Evolutionary conservation across 2,888 invertebrate species (phyloP), one percentile per base, ranked within the genome.

Genomic region (Amphiduros pacificus): DNA sequence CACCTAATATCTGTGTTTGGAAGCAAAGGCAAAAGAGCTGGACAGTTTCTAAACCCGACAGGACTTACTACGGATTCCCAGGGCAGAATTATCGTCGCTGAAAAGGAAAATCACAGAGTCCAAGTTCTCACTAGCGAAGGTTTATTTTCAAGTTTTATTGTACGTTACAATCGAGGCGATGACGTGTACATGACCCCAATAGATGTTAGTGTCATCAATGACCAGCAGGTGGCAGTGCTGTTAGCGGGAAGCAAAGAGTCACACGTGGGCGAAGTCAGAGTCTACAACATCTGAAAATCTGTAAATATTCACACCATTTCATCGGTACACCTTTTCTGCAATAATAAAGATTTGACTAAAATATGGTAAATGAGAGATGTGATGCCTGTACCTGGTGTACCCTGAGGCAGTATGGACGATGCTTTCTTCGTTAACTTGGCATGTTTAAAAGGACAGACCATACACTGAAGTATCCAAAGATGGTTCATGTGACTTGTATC

Each of bases 31-130:
- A 83, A 83, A 66, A 84, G 84, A 0, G 83, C 83, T 63, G 86
- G 85, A 4, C 84, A 85, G 73, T 85, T 85, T 67, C 84, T 85
- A 71, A 85, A 85, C n/a, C 86, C 86, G 0, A 85, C 85, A 24
- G 86, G 86, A 6, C 77, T 85, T 6, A 84, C 84, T 41, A 82
- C 84, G 11, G 85, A 85, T 67, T 73, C 75, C 27, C 79, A 81
- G 63, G 84, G 84, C 55, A 84, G 85, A 64, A 83, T 85, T 50
- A 73, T 85, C n/a, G 85, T 85, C 3, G 85, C 85, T 29, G 86
- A 85, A 65, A 85, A 85, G 84, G 85, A 85, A 52, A 86, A 86
- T 71, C 84, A 84, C 52, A 75, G 85, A 64, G 84, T 86, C 61
- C 85, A 85, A 82, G 53, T 67, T 44, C 65, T 64, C 51, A 53